phyloP scores from a whole-genome alignment of 2,113 vertebrate genomes.

The Neolamprologus fasciatus region DNA sequence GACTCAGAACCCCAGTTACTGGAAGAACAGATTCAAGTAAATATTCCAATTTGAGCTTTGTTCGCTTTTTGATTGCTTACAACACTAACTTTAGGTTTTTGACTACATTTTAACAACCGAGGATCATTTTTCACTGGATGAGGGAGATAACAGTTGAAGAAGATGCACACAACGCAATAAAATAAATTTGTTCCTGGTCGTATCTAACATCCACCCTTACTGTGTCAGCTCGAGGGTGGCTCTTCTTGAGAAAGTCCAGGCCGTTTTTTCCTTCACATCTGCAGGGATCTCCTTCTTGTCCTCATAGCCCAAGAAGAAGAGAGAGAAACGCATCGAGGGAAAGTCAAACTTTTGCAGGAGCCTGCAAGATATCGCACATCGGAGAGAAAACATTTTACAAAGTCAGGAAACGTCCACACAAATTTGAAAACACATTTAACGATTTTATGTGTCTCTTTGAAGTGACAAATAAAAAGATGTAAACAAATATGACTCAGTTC shows the following conservation, averaged over 20 bases:
- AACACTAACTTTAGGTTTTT: neutral
- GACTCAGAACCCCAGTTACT: constrained; percentile 97
- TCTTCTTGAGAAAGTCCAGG: constrained; percentile 90
- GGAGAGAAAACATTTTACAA: neutral
- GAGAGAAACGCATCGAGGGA: constrained; percentile 90
- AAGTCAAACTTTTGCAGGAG: constrained; percentile 93
- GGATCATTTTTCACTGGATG: neutral
- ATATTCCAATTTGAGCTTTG: neutral
- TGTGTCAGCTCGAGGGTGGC: constrained; percentile 90
- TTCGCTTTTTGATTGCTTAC: neutral
- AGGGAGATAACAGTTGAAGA: neutral
- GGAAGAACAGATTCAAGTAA: neutral
- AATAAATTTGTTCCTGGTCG: rapidly evolving
- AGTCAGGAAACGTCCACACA: neutral
- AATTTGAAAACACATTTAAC: neutral
- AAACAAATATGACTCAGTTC: rapidly evolving
- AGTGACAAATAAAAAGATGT: neutral
- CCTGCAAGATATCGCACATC: constrained; percentile 57
- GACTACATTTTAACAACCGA: neutral
- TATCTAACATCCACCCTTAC: constrained; percentile 36
- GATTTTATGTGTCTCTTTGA: neutral
- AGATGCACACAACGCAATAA: neutral
- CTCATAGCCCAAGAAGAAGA: constrained; percentile 93
- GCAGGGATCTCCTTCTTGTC: constrained; percentile 89
- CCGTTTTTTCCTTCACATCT: constrained; percentile 74